Base-by-base conservation (phyloP, 2,113 vertebrate genomes). In the Egretta garzetta region DNA sequence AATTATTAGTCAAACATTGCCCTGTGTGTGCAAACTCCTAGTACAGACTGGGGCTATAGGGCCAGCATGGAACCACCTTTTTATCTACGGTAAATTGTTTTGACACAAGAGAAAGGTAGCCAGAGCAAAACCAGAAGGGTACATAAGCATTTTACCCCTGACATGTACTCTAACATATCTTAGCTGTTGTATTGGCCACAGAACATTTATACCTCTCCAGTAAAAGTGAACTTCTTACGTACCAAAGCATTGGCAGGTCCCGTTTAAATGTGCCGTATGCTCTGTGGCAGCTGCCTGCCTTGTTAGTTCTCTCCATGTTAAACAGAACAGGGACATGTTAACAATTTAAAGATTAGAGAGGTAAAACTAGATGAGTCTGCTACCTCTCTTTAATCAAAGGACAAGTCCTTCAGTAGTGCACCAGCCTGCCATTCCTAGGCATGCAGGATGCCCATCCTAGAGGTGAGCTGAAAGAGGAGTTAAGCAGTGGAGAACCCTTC, bases 1-100 rank as follows among this genome's bases (percentile, higher is more conserved):
- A 96, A 86, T 96, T 90, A 96, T 95, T 97, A 95, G 93, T 86
- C 81, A 96, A 95, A 96, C 94, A 90, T 71, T 73, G 45, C 85
- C 90, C 62, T 92, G 73, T 77, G 77, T 76, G 86, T 93, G 67
- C 88, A 93, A 85, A 79, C 64, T 92, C 68, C 94, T 85, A 55
- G 62, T 52, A 76, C 68, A 63, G 73, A 79, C 24, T 58, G 53
- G 39, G 41, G 49, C 74, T 76, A 43, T 19, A 92, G 52, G 59
- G 45, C 66, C 68, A 91, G 73, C 45, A 39, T 18, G 68, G 81
- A 88, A 83, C 35, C 52, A 94, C 72, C 77, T 71, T 86, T 94
- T 59, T 90, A 71, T 49, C 74, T 52, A 56, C 9, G 15, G 45
- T 27, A 91, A 90, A 71, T 47, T 73, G 50, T 91, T 95, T 52